Percentiles rank a stretch among this genome's conserved stretches.
These are phyloP conservation scores for Urophycis tenuis DNA, from an alignment of 2,797 vertebrate species.

Conservation along the genomic window DNA sequence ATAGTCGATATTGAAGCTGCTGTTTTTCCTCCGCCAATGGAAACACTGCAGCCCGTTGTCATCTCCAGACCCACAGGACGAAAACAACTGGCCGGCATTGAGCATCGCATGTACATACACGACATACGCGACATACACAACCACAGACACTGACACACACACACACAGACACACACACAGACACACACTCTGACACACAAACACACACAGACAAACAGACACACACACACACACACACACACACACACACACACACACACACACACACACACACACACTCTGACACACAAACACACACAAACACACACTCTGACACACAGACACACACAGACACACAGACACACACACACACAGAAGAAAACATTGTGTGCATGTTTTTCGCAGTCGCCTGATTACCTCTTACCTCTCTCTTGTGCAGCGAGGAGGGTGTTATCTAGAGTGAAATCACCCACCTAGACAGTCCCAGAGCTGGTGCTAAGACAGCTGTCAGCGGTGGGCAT, in stretches of 20 bases:
- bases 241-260: constrained; percentile 11
- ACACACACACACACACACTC: constrained; percentile 6
- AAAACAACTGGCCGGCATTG: constrained; percentile 60
- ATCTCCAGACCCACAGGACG: constrained; percentile 37
- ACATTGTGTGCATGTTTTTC: constrained; percentile 36
- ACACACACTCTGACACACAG: neutral
- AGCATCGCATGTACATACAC: constrained; percentile 13
- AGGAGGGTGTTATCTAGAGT: constrained; percentile 50
- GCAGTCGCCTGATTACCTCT: constrained; percentile 47
- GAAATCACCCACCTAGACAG: constrained; percentile 47
- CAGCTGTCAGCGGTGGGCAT: constrained; percentile 62
- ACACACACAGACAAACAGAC: neutral
- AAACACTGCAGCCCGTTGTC: constrained; percentile 51
- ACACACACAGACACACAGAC: neutral
- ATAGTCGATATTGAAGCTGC: constrained; percentile 43
- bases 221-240: constrained; percentile 11
- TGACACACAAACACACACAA: constrained; percentile 3
- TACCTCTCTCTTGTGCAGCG: constrained; percentile 38
- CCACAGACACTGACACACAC: constrained; percentile 20
- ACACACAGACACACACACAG: constrained; percentile 8
- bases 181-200: neutral
- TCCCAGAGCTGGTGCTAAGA: constrained; percentile 48
- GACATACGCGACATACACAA: neutral
- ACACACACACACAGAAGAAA: neutral
- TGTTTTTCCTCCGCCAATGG: constrained; percentile 36